Evolutionary conservation across 2,888 invertebrate genomes (phyloP), one percentile per base, ranked within the genome.

Genomic region (Troglohyphantes excavatus): DNA sequence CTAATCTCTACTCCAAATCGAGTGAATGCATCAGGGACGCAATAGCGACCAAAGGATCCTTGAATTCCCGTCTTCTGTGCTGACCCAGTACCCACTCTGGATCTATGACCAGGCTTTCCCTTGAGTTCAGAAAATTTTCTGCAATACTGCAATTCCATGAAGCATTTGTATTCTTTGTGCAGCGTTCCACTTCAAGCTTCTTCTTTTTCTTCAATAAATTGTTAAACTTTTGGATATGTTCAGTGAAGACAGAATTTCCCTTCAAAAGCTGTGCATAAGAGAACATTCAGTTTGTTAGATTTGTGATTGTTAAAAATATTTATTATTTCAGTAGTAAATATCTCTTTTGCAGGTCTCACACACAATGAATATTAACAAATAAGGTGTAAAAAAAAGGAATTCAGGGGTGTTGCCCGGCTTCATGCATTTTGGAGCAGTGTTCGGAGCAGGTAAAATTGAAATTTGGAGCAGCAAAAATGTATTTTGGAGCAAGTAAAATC

Each of bases 11-110:
- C 23, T 33, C 43, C 19, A 85, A 46, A 11, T 29, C 82, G 9
- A 87, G 26, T 1, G 46, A 72, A 26, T 67, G 43, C 85, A 90
- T 82, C 5, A 90, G 21, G 19, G 81, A 39, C 6, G 76, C 17
- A 19, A 90, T 65, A 0, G 86, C 90, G 19, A 63, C 27, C n/a
- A 53, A n/a, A 11, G 90, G 68, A 53, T 90, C 90, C 1, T 70
- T 65, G 26, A 90, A 90, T 86, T 81, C 82, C 53, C 86, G n/a
- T 9, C 9, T 61, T 26, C 73, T 33, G 2, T 65, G 61, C 13
- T 39, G 67, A 9, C 82, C 86, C 11, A 82, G 46, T n/a, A 82
- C 21, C 90, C 90, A 90, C 2, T 90, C 86, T 23, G 90, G 90
- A 11, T 82, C 79, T 17, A 86, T 90, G 17, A 59, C n/a, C 7